Conservation (phyloP, 2,797 vertebrate genomes). For the Typhlichthys subterraneus region DNA sequence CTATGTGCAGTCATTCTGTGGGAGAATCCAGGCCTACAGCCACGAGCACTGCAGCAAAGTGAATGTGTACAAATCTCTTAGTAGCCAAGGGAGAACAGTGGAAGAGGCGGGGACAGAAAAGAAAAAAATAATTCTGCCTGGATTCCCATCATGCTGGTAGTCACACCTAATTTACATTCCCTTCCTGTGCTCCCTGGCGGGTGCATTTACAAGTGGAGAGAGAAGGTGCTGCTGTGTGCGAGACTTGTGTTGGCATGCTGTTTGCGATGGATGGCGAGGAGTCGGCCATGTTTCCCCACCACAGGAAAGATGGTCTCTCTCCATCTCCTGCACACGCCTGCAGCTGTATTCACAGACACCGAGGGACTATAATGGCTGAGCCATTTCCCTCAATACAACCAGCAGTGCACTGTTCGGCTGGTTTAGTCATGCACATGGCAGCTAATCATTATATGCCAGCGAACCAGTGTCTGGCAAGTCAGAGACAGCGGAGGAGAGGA, state of each 20-base stretch:
- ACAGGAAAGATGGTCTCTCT: constrained; percentile 60
- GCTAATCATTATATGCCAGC: constrained; percentile 60
- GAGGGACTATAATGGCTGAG: constrained; percentile 65
- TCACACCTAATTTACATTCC: constrained; percentile 79
- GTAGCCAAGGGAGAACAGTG: constrained; percentile 52
- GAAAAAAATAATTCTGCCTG: constrained; percentile 41
- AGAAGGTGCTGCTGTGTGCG: constrained; percentile 64
- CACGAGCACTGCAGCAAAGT: constrained; percentile 62
- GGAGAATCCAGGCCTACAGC: constrained; percentile 63
- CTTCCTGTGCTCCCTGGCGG: constrained; percentile 65
- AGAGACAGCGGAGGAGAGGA: constrained; percentile 37
- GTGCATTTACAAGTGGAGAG: constrained; percentile 74
- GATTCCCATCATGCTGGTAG: constrained; percentile 72
- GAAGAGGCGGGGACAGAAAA: neutral
- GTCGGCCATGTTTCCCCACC: constrained; percentile 51
- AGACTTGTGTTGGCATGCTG: constrained; percentile 68
- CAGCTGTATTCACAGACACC: constrained; percentile 68
- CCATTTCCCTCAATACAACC: constrained; percentile 57
- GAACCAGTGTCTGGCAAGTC: constrained; percentile 62
- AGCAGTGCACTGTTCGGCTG: constrained; percentile 45
- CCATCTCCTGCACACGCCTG: constrained; percentile 49
- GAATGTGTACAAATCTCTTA: constrained; percentile 68
- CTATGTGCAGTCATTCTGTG: constrained; percentile 63
- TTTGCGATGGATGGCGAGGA: constrained; percentile 61
- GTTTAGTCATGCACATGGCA: constrained; percentile 72